Evolutionary conservation across 1,140 invertebrate species (phyloP).

Genomic region (Pseudoatta argentina): DNA sequence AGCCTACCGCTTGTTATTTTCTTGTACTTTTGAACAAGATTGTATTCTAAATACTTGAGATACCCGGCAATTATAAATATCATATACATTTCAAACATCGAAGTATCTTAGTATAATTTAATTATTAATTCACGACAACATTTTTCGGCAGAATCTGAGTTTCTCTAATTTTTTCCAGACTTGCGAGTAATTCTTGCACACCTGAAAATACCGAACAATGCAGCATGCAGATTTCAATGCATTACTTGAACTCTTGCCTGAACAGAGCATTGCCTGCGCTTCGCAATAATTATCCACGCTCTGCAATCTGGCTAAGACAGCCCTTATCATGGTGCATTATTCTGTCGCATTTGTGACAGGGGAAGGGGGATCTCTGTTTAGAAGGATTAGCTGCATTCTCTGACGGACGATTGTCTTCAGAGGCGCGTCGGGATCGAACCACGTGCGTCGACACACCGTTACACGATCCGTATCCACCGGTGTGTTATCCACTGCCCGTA

Average conservation of each 20-base stretch:
- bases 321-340: conserved; percentile 34
- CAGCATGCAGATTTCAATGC: background rate
- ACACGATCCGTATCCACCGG: background rate
- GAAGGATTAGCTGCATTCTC: conserved; percentile 43
- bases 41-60: background rate
- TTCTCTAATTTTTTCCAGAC: background rate
- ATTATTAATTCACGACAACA: background rate
- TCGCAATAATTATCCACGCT: conserved; percentile 38
- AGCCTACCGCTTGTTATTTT: conserved; percentile 2
- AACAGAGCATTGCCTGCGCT: background rate
- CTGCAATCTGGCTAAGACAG: conserved; percentile 15
- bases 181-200: background rate
- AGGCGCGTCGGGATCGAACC: conserved; percentile 32
- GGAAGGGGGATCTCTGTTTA: background rate
- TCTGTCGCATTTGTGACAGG: conserved; percentile 5
- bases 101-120: background rate
- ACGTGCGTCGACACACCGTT: conserved; percentile 37
- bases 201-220: conserved; percentile 3
- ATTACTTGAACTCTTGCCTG: background rate
- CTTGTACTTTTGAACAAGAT: background rate
- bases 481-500: background rate
- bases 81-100: background rate
- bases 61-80: background rate
- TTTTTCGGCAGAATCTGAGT: background rate
- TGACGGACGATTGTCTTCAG: conserved; percentile 41